These are phyloP conservation scores for Pinctada fucata DNA, from an alignment of 2,888 invertebrate genomes.

Conservation along the genomic window DNA sequence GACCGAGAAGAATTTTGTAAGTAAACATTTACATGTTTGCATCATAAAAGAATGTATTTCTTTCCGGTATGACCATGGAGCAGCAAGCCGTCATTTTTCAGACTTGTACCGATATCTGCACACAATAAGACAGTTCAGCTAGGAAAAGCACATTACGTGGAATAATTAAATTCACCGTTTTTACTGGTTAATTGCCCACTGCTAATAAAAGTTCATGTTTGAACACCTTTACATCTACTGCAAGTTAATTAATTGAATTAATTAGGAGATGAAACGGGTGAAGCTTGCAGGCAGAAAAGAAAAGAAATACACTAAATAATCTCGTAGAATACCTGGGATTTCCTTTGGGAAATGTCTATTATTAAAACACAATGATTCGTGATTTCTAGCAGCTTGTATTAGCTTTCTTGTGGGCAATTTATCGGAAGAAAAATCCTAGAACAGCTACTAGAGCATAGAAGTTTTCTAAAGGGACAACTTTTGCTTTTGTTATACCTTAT, in stretches of 20 bases:
- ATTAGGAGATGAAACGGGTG: background rate
- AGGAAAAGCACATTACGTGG: too few species aligned
- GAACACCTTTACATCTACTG: background rate
- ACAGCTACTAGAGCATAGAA: background rate
- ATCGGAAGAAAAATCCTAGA: background rate
- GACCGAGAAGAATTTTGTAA: too few species aligned
- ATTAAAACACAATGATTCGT: background rate
- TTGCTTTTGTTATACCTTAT: too few species aligned
- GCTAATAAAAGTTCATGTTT: background rate
- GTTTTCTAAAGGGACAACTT: too few species aligned
- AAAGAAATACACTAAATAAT: background rate
- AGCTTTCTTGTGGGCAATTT: background rate
- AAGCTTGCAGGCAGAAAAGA: background rate
- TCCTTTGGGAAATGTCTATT: background rate
- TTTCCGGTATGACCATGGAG: too few species aligned
- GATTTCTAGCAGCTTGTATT: background rate
- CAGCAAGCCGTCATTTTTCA: too few species aligned
- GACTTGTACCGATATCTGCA: too few species aligned
- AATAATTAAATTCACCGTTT: background rate
- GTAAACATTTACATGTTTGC: too few species aligned
- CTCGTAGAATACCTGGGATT: background rate
- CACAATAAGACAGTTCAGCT: too few species aligned
- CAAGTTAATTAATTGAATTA: slow-evolving; percentile 2
- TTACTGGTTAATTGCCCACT: background rate
- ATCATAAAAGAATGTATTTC: too few species aligned